A percentile compares a stretch with the other conserved stretches of the same genome.
These are phyloP conservation scores for Ligdia adustata DNA, from an alignment of 2,888 invertebrate genomes.

Conservation along the genomic window DNA sequence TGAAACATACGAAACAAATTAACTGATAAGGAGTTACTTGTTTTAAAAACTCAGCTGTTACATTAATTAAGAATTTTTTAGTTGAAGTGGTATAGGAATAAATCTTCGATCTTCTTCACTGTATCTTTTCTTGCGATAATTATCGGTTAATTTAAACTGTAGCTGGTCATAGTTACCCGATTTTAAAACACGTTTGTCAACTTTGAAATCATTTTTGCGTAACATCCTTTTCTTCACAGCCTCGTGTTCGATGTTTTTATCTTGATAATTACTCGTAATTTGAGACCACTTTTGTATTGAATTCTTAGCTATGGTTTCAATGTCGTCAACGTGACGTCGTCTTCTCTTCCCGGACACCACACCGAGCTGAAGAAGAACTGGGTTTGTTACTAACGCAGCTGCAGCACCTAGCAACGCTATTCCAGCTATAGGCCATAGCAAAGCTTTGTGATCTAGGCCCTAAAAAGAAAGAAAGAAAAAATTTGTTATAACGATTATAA, in stretches of 20 bases:
- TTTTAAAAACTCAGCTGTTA: too few relatives aligned
- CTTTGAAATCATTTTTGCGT: constrained; percentile 26
- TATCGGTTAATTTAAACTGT: constrained; percentile 10
- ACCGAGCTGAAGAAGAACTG: constrained; percentile 90
- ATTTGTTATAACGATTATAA: too few relatives aligned
- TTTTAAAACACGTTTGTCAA: constrained; percentile 19
- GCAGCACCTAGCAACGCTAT: constrained; percentile 92
- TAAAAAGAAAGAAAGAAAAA: constrained; percentile 53
- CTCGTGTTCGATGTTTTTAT: constrained; percentile 7
- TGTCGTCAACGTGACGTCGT: constrained; percentile 73
- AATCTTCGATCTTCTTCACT: constrained; percentile 48
- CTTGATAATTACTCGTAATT: constrained; percentile 18
- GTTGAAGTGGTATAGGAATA: constrained; percentile 59
- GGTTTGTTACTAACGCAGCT: constrained; percentile 90
- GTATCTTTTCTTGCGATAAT: constrained; percentile 30
- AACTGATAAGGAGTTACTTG: too few relatives aligned
- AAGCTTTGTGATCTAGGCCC: constrained; percentile 85
- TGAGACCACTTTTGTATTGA: constrained; percentile 37
- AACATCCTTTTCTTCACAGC: constrained; percentile 32
- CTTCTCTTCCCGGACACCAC: constrained; percentile 86
- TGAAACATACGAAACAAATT: too few relatives aligned
- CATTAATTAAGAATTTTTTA: constrained; percentile 40
- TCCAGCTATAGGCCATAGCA: constrained; percentile 90
- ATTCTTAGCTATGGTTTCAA: constrained; percentile 30
- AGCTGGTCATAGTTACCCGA: not conserved